These are phyloP conservation scores for Lutjanus campechanus DNA, from an alignment of 2,797 vertebrate genomes.

Conservation along the genomic window DNA sequence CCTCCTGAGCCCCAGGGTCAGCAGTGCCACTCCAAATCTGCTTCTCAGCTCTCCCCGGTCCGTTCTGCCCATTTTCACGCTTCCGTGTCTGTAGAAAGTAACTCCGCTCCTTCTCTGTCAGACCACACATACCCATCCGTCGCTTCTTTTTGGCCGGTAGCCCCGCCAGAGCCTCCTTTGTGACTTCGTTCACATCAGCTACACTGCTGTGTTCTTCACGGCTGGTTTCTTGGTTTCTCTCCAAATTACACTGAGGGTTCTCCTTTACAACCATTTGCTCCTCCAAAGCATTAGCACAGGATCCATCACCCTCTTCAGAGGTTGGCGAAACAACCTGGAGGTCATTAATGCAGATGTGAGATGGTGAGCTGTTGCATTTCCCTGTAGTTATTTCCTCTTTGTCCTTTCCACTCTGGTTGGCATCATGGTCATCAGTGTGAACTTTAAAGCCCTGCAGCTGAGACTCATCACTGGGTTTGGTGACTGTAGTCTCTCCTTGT, in stretches of 20 bases:
- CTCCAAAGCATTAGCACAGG: background rate
- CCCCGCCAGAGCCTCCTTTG: slow-evolving; percentile 6
- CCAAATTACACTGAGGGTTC: slow-evolving; percentile 9
- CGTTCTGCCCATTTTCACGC: slow-evolving; percentile 28
- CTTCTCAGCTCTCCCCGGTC: slow-evolving; percentile 20
- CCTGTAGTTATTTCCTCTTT: slow-evolving; percentile 13
- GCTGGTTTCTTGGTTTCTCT: slow-evolving; percentile 39
- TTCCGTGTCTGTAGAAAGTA: slow-evolving; percentile 53
- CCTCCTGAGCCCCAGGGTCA: slow-evolving; percentile 24
- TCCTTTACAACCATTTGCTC: slow-evolving; percentile 9
- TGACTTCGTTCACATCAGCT: slow-evolving; percentile 29
- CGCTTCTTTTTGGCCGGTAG: slow-evolving; percentile 72
- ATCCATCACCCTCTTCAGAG: slow-evolving; percentile 11
- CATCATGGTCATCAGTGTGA: slow-evolving; percentile 2
- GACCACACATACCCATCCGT: slow-evolving; percentile 81
- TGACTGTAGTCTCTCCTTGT: slow-evolving; percentile 14
- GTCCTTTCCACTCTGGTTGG: slow-evolving; percentile 12
- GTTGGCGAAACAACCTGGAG: background rate
- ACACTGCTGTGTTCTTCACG: background rate
- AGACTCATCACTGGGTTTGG: slow-evolving; percentile 4
- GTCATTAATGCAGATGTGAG: slow-evolving; percentile 20
- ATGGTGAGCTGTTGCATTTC: slow-evolving; percentile 5
- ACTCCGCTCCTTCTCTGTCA: slow-evolving; percentile 74
- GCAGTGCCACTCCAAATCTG: slow-evolving; percentile 3
- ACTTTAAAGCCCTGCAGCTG: background rate